These are phyloP conservation scores for Clamator glandarius DNA, from an alignment of 2,797 vertebrate genomes.

Conservation along the genomic window DNA sequence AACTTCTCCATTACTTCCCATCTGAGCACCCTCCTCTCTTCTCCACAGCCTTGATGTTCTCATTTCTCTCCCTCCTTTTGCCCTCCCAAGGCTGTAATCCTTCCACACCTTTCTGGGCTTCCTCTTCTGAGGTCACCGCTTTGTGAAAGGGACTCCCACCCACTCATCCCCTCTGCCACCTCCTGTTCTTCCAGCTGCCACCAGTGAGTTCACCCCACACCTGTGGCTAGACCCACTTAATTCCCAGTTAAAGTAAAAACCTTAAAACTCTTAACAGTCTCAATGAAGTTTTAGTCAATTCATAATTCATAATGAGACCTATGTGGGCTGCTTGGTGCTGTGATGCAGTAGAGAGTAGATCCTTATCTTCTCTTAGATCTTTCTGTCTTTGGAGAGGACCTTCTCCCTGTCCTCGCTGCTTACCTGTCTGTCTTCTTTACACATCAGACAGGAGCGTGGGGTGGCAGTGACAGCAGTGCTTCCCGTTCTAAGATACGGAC, in stretches of 20 bases:
- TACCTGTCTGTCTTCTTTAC: conserved; percentile 40
- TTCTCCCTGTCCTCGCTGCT: neutral
- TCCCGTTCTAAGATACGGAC: conserved; percentile 24
- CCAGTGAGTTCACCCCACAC: no score
- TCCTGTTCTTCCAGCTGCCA: no score
- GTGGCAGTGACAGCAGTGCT: neutral
- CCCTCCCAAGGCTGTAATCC: neutral
- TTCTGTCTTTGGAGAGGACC: neutral
- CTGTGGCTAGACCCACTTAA: no score
- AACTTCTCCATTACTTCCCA: neutral
- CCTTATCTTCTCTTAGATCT: neutral
- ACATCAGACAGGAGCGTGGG: conserved; percentile 8
- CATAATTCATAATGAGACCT: no score
- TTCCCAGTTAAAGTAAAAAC: neutral
- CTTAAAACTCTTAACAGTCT: neutral
- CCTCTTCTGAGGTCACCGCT: neutral
- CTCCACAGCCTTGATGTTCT: neutral
- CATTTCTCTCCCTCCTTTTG: neutral
- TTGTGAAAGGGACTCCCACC: neutral
- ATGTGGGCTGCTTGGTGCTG: neutral
- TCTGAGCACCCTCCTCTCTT: neutral
- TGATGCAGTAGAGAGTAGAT: neutral
- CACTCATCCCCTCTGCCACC: no score
- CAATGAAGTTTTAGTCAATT: neutral
- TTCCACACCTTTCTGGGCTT: neutral